Percentiles rank a stretch among this genome's conserved stretches.
These are phyloP conservation scores for Mustela lutreola DNA, from an alignment of 2,113 vertebrate genomes.

Conservation along the genomic window DNA sequence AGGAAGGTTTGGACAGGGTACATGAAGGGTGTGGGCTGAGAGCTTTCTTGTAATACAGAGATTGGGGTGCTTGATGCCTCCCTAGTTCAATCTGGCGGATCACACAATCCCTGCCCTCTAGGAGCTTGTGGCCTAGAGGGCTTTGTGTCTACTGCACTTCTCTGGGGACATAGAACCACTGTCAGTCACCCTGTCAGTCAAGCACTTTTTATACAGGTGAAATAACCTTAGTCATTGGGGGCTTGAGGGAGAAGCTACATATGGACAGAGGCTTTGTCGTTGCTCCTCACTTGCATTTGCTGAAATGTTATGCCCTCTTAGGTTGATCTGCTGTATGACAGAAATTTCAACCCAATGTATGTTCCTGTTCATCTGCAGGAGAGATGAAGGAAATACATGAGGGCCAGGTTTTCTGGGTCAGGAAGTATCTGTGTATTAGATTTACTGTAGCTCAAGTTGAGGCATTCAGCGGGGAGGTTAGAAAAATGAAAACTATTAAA, in stretches of 20 bases:
- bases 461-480: neutral
- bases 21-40: neutral
- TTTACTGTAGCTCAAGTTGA: neutral
- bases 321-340: neutral
- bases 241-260: neutral
- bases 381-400: neutral
- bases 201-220: neutral
- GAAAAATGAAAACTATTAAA: slow-evolving; percentile 17
- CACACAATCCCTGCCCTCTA: neutral
- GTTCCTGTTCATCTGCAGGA: neutral
- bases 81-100: neutral
- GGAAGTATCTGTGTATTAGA: neutral
- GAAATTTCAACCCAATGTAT: neutral
- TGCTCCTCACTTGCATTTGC: neutral
- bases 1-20: neutral
- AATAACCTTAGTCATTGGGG: neutral
- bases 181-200: neutral
- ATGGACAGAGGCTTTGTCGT: neutral
- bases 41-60: neutral
- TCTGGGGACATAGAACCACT: neutral
- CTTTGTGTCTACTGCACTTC: neutral
- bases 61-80: neutral
- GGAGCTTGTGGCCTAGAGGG: neutral
- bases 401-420: neutral
- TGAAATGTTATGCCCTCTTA: neutral